Conservation (phyloP, 2,888 invertebrate genomes). For the Hirtodrosophila cameraria region DNA sequence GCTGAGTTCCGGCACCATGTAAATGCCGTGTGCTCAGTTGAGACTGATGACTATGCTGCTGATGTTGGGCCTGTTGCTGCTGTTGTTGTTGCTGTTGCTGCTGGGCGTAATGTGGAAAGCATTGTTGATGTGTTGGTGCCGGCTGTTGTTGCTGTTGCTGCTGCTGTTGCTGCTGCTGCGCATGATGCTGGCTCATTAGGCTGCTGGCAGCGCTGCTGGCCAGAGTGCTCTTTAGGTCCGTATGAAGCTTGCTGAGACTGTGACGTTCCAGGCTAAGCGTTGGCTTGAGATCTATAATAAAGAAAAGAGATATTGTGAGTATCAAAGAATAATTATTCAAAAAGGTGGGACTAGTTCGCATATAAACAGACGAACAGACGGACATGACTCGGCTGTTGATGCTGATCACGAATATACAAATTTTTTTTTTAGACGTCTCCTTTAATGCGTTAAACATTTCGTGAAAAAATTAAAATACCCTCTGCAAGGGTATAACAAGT, state of each 20-base stretch:
- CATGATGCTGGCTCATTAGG: slow-evolving; percentile 64
- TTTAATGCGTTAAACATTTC: too few relatives aligned
- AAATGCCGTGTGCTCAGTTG: slow-evolving; percentile 61
- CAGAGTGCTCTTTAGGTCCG: slow-evolving; percentile 69
- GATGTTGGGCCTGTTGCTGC: slow-evolving; percentile 44
- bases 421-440: too few relatives aligned
- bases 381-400: too few relatives aligned
- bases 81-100: slow-evolving; percentile 48
- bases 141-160: slow-evolving; percentile 60
- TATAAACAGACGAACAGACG: too few relatives aligned
- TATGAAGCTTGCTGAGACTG: slow-evolving; percentile 73
- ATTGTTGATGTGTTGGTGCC: slow-evolving; percentile 61
- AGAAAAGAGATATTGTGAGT: neutral
- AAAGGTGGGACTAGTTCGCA: neutral
- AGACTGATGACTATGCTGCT: slow-evolving; percentile 50
- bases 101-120: slow-evolving; percentile 59
- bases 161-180: slow-evolving; percentile 56
- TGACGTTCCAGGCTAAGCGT: slow-evolving; percentile 82
- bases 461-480: too few relatives aligned
- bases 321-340: neutral
- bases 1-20: slow-evolving; percentile 61
- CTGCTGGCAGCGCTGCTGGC: slow-evolving; percentile 54
- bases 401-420: too few relatives aligned
- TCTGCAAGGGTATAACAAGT: too few relatives aligned
- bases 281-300: slow-evolving; percentile 80